Evolutionary conservation across 2,888 invertebrate species (phyloP).

Genomic region (Drosophila kanekoi): DNA sequence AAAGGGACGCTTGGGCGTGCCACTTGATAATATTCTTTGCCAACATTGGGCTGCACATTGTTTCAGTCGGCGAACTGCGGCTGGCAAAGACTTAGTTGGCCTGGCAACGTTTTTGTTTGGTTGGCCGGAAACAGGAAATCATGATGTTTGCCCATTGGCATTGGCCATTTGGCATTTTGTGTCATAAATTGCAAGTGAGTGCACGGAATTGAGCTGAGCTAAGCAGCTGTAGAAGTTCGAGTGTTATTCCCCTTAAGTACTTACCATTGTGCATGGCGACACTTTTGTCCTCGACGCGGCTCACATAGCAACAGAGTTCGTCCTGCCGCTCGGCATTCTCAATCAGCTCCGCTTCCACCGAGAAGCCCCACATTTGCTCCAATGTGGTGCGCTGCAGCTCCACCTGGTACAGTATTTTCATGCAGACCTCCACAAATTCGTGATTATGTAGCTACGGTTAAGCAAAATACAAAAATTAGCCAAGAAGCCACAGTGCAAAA

Average conservation of each 20-base stretch:
- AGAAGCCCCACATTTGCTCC: slow-evolving; percentile 99
- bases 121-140: slow-evolving; percentile 1
- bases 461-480: slow-evolving; percentile 53
- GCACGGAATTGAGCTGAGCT: slow-evolving; percentile 50
- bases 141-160: slow-evolving; percentile 17
- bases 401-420: slow-evolving; percentile 98
- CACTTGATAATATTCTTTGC: slow-evolving; percentile 61
- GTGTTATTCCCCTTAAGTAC: slow-evolving; percentile 57
- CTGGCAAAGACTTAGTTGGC: slow-evolving; percentile 21
- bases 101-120: slow-evolving; percentile 11
- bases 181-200: slow-evolving; percentile 61
- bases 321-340: slow-evolving; percentile 98
- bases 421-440: slow-evolving; percentile 97
- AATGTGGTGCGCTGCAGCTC: slow-evolving; percentile 95
- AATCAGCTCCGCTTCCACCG: slow-evolving; percentile 98
- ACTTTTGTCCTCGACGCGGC: slow-evolving; percentile 97
- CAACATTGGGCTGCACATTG: slow-evolving; percentile 52
- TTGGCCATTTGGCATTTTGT: slow-evolving; percentile 40
- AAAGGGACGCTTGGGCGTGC: slow-evolving; percentile 31
- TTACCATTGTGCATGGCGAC: slow-evolving; percentile 98
- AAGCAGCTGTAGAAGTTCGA: slow-evolving; percentile 52
- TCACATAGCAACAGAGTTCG: slow-evolving; percentile 98
- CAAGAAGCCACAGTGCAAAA: slow-evolving; percentile 23
- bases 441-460: slow-evolving; percentile 93
- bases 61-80: slow-evolving; percentile 38